Percentiles rank a stretch among this genome's conserved stretches.
Evolutionary conservation across 2,797 vertebrate species (phyloP).

Genomic region (Falco naumanni): DNA sequence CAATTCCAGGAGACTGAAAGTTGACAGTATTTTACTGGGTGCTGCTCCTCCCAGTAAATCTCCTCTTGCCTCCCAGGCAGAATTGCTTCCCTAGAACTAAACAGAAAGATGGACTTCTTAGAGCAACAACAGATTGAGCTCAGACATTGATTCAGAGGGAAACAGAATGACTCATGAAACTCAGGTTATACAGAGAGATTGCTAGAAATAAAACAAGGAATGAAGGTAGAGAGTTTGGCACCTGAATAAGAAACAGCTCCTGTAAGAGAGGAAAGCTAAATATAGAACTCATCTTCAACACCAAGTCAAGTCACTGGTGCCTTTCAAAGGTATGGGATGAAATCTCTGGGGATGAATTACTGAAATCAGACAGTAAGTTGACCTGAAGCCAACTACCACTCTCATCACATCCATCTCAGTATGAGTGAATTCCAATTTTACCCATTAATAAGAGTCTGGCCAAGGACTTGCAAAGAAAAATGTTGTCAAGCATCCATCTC

Average conservation of each 20-base stretch:
- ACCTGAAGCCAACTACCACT: not conserved
- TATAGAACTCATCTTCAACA: not conserved
- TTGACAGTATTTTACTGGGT: not conserved
- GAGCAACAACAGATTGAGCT: not conserved
- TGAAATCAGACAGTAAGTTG: not conserved
- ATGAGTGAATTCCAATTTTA: not conserved
- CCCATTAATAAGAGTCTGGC: not conserved
- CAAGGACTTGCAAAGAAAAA: conserved; percentile 19
- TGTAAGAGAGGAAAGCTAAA: not conserved
- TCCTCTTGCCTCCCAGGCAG: not conserved
- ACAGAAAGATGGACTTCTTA: not conserved
- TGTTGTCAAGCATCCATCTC: not conserved
- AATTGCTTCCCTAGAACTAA: not conserved
- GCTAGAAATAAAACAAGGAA: not conserved
- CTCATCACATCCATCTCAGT: not conserved
- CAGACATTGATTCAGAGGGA: not conserved
- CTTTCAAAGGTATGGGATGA: not conserved
- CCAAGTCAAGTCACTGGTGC: not conserved
- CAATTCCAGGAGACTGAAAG: not conserved
- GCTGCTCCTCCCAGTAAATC: not conserved
- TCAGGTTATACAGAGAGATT: not conserved
- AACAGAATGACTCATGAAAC: not conserved
- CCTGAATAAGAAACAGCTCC: not conserved
- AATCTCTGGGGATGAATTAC: not conserved
- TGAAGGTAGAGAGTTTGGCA: not conserved